Evolutionary conservation across 2,888 invertebrate genomes (phyloP).

Genomic region (Diogma glabrata): DNA sequence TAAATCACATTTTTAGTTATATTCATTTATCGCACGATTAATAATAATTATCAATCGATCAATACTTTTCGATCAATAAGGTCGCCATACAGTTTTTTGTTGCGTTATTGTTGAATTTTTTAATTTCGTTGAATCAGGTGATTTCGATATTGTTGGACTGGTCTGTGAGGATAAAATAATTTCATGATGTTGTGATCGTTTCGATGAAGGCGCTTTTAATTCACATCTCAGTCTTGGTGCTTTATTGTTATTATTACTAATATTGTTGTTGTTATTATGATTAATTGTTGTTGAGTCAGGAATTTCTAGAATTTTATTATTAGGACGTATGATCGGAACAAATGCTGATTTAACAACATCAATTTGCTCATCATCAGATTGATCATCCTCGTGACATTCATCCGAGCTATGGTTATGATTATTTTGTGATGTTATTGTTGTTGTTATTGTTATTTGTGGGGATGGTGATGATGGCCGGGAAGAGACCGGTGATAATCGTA

Average conservation of each 20-base stretch:
- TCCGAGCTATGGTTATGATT: conserved; percentile 45
- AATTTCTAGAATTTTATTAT: conserved; percentile 7
- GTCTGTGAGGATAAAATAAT: too few species aligned
- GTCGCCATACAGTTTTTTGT: conserved; percentile 62
- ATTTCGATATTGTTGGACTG: too few species aligned
- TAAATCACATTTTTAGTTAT: neutral
- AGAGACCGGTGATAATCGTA: conserved; percentile 33
- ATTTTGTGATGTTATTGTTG: conserved; percentile 41
- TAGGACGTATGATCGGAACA: conserved; percentile 45
- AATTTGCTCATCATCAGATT: conserved; percentile 61
- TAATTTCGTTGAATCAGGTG: conserved; percentile 42
- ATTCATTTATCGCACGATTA: neutral
- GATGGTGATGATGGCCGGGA: conserved; percentile 34
- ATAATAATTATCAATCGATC: too few species aligned
- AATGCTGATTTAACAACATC: conserved; percentile 67
- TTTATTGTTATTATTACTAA: conserved; percentile 9
- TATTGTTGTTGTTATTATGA: neutral
- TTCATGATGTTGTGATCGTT: conserved; percentile 33
- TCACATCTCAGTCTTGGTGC: conserved; percentile 40
- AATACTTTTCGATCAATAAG: conserved; percentile 43
- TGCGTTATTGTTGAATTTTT: conserved; percentile 42
- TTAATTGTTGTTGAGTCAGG: conserved; percentile 16
- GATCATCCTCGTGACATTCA: conserved; percentile 40
- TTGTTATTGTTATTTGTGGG: conserved; percentile 24
- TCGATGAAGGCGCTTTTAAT: conserved; percentile 48